Evolutionary conservation across 2,797 vertebrate species (phyloP).

Genomic region (Pseudomugil gertrudae): DNA sequence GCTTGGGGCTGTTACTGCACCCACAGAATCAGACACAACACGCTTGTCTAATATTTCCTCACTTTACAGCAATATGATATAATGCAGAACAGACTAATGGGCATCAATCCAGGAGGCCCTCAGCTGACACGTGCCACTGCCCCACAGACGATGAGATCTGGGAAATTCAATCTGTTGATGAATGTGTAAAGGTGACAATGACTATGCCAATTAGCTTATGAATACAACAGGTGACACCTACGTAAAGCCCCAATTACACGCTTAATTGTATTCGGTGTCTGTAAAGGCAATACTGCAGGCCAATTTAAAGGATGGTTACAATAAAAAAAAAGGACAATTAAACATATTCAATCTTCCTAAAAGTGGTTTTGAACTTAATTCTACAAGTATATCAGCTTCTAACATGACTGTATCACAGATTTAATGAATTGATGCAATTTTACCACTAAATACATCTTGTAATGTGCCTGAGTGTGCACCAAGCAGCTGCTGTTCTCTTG

Average conservation of each 20-base stretch:
- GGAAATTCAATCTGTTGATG: constrained; percentile 71
- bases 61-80: constrained; percentile 81
- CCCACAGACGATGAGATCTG: constrained; percentile 55
- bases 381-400: background rate
- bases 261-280: constrained; percentile 62
- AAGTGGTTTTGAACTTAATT: constrained; percentile 23
- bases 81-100: constrained; percentile 58
- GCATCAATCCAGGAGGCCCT: constrained; percentile 51
- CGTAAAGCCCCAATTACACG: constrained; percentile 76
- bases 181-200: constrained; percentile 74
- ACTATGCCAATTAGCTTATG: constrained; percentile 74
- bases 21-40: constrained; percentile 50
- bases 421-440: background rate
- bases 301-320: constrained; percentile 60
- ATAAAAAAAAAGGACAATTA: constrained; percentile 21
- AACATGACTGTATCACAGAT: background rate
- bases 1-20: constrained; percentile 26
- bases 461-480: constrained; percentile 13
- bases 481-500: constrained; percentile 46
- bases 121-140: constrained; percentile 64
- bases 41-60: constrained; percentile 76
- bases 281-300: constrained; percentile 28
- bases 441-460: constrained; percentile 3
- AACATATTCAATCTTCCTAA: background rate
- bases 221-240: constrained; percentile 80